Evolutionary conservation across 2,113 vertebrate species (phyloP).

Genomic region (Plectropomus leopardus): DNA sequence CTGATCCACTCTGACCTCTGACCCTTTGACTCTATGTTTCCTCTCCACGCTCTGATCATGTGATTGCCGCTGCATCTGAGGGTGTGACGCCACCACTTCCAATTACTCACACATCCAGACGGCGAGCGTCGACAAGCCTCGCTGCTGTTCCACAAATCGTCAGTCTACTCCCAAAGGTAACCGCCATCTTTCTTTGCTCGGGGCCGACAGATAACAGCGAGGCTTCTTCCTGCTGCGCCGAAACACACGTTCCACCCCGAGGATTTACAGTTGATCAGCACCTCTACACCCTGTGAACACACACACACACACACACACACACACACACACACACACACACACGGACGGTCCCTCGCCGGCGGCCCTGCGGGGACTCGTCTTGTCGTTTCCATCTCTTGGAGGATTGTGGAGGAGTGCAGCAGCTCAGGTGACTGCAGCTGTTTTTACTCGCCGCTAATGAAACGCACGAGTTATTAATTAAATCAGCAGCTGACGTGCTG

Average conservation of each 20-base stretch:
- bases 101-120: slow-evolving; percentile 67
- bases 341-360: slow-evolving; percentile 6
- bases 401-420: slow-evolving; percentile 36
- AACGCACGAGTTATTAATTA: slow-evolving; percentile 80
- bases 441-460: slow-evolving; percentile 78
- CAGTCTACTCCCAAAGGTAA: slow-evolving; percentile 52
- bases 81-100: slow-evolving; percentile 53
- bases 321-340: slow-evolving; percentile 14
- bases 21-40: slow-evolving; percentile 27
- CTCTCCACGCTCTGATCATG: slow-evolving; percentile 19
- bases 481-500: slow-evolving; percentile 69
- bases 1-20: slow-evolving; percentile 14
- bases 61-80: slow-evolving; percentile 39
- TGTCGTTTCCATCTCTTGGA: slow-evolving; percentile 49
- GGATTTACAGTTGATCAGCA: slow-evolving; percentile 66
- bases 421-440: slow-evolving; percentile 76
- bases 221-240: slow-evolving; percentile 29
- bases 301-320: slow-evolving; percentile 21
- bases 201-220: slow-evolving; percentile 5
- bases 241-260: slow-evolving; percentile 28
- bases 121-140: slow-evolving; percentile 46
- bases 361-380: slow-evolving; percentile 43
- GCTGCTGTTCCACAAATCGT: slow-evolving; percentile 34
- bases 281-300: slow-evolving; percentile 42
- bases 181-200: neutral